Evolutionary conservation across 2,888 invertebrate species (phyloP), one percentile per base, ranked within the genome.

Genomic region (Azorinus chamasolen): DNA sequence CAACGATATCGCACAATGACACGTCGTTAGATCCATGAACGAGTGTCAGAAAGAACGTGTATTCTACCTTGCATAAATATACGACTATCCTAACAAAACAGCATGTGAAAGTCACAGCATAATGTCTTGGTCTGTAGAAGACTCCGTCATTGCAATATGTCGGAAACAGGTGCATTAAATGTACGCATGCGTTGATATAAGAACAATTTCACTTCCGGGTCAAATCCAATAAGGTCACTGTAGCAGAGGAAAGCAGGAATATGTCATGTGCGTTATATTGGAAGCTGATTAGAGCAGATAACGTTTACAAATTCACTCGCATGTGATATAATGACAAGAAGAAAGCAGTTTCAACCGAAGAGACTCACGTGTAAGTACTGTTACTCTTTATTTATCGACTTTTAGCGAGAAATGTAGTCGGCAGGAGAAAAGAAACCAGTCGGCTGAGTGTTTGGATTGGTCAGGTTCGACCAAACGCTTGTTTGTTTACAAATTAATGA

Each of bases 341-440:
- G 90, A 76, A 91, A 91, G 82, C 91, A 91, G 95, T 95, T 89
- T 95, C 96, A 85, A 97, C 97, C 91, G 39, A 89, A 90, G 74
- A 85, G 91, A 73, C 84, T 90, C 64, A 85, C 89, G 85, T 87
- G 90, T 90, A 87, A 88, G 90, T 90, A 83, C 50, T 65, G 69
- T 65, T 69, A 53, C 69, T 57, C 6, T 25, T 25, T 58, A 16
- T 50, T 62, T 61, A 43, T 25, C 32, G 32, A 32, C 5, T 32
- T 32, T 32, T 32, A 32, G 32, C 25, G 10, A 32, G 32, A 32
- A 32, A 6, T 32, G 32, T 32, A 32, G 32, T 32, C 32, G 10
- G 32, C 10, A 6, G 10, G 32, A 32, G 32, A 10, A 32, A 32
- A 6, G 32, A 32, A 32, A 32, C 10, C 32, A 32, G 32, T 32